phyloP scores from a whole-genome alignment of 1,140 invertebrate genomes.

The Galendromus occidentalis region DNA sequence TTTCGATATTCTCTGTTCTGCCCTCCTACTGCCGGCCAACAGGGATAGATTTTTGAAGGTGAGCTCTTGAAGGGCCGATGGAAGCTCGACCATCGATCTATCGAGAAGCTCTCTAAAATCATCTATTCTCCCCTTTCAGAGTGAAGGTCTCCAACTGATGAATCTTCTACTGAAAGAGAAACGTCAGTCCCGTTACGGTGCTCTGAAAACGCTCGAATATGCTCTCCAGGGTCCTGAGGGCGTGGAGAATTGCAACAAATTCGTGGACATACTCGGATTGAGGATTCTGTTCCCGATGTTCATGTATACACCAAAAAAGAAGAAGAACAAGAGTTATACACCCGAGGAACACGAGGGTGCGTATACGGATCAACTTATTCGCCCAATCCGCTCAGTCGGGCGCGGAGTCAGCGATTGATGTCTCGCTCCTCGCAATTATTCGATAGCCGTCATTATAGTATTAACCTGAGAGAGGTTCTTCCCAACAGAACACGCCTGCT shows the following conservation, averaged over 20 bases:
- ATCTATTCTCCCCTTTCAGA: not conserved
- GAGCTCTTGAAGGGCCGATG: too few relatives aligned
- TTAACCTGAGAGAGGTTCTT: too few relatives aligned
- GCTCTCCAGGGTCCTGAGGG: slow-evolving; percentile 81
- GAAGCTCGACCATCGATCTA: too few relatives aligned
- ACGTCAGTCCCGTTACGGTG: slow-evolving; percentile 85
- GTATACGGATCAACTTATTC: slow-evolving; percentile 19
- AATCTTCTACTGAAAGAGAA: slow-evolving; percentile 91
- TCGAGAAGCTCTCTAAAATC: too few relatives aligned
- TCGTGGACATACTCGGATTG: slow-evolving; percentile 91
- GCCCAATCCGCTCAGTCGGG: too few relatives aligned
- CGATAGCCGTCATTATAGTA: too few relatives aligned
- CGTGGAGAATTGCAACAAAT: slow-evolving; percentile 88
- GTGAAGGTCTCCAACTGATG: slow-evolving; percentile 90
- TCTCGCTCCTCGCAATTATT: too few relatives aligned
- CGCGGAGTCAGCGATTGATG: too few relatives aligned
- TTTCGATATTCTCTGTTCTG: slow-evolving; percentile 84
- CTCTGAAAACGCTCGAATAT: slow-evolving; percentile 87
- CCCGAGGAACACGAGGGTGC: slow-evolving; percentile 75
- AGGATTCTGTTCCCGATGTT: slow-evolving; percentile 91
- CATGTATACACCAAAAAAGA: slow-evolving; percentile 89
- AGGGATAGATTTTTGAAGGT: slow-evolving; percentile 70
- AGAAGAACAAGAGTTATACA: slow-evolving; percentile 57
- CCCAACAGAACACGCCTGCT: slow-evolving; percentile 77
- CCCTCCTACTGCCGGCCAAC: slow-evolving; percentile 63